Percentiles rank a stretch among this genome's conserved stretches.
phyloP scores from a whole-genome alignment of 2,888 invertebrate species.

The Pharmacophagus antenor region DNA sequence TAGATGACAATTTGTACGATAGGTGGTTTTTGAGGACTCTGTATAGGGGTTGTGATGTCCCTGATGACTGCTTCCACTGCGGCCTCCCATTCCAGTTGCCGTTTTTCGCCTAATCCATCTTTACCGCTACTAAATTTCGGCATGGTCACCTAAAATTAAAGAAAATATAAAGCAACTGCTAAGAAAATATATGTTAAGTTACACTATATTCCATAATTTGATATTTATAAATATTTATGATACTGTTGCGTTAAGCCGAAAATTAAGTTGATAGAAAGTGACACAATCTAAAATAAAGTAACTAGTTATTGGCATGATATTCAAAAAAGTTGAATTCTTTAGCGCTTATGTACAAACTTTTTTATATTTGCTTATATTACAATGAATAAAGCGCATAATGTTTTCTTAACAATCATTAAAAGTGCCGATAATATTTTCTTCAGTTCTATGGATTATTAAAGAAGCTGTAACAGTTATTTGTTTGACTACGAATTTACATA shows the following conservation, averaged over 20 bases:
- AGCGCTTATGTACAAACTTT: background rate
- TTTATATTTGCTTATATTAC: background rate
- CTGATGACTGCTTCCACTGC: slow-evolving; percentile 88
- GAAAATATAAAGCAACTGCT: background rate
- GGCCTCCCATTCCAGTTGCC: slow-evolving; percentile 86
- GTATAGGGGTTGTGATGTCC: slow-evolving; percentile 84
- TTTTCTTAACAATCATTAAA: too few species aligned
- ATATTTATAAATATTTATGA: background rate
- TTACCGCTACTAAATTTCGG: slow-evolving; percentile 81
- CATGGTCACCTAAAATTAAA: slow-evolving; percentile 84
- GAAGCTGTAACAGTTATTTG: slow-evolving; percentile 6
- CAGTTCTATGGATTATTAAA: background rate
- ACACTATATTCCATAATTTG: background rate
- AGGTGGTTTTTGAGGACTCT: slow-evolving; percentile 78
- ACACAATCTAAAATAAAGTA: background rate
- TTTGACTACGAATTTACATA: slow-evolving; percentile 5
- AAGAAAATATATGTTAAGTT: background rate
- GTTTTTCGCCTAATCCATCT: slow-evolving; percentile 70
- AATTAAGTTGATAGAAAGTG: background rate
- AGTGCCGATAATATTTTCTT: too few species aligned
- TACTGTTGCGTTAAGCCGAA: background rate
- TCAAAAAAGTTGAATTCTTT: too few species aligned
- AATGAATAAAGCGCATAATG: background rate
- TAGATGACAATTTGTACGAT: slow-evolving; percentile 92
- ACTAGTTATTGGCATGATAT: background rate